Evolutionary conservation across 2,797 vertebrate species (phyloP).

Genomic region (Sphaeramia orbicularis): DNA sequence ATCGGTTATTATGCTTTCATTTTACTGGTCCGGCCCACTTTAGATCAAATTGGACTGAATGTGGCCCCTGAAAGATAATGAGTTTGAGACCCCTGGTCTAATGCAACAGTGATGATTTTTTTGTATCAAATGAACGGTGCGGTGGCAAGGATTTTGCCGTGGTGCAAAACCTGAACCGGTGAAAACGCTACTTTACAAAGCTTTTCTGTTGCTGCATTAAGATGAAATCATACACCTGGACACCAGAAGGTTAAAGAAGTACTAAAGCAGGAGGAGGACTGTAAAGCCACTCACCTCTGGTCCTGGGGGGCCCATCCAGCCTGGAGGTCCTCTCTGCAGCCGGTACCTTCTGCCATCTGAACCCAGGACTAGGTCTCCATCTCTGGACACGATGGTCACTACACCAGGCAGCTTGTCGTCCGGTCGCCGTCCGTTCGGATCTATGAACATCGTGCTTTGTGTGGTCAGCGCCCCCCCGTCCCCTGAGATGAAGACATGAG

Average conservation of each 20-base stretch:
- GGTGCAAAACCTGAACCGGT: too few relatives aligned
- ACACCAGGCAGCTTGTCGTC: slow-evolving; percentile 36
- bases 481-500: slow-evolving; percentile 4
- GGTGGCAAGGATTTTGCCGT: too few relatives aligned
- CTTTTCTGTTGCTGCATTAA: too few relatives aligned
- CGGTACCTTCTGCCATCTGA: slow-evolving; percentile 67
- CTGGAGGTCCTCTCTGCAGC: slow-evolving; percentile 77
- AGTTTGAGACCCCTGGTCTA: too few relatives aligned
- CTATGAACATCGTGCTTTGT: slow-evolving; percentile 10
- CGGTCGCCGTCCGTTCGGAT: slow-evolving; percentile 8
- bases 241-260: neutral
- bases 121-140: too few relatives aligned
- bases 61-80: too few relatives aligned
- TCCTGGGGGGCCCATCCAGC: slow-evolving; percentile 83
- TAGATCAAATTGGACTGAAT: too few relatives aligned
- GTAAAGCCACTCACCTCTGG: slow-evolving; percentile 80
- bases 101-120: too few relatives aligned
- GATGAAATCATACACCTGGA: too few relatives aligned
- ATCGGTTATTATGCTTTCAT: too few relatives aligned
- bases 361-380: slow-evolving; percentile 59
- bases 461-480: slow-evolving; percentile 17
- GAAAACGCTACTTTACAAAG: too few relatives aligned
- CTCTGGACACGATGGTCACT: slow-evolving; percentile 59
- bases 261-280: neutral
- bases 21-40: too few relatives aligned